These are phyloP conservation scores for Struthio camelus DNA, from an alignment of 2,113 vertebrate species.

Conservation along the genomic window DNA sequence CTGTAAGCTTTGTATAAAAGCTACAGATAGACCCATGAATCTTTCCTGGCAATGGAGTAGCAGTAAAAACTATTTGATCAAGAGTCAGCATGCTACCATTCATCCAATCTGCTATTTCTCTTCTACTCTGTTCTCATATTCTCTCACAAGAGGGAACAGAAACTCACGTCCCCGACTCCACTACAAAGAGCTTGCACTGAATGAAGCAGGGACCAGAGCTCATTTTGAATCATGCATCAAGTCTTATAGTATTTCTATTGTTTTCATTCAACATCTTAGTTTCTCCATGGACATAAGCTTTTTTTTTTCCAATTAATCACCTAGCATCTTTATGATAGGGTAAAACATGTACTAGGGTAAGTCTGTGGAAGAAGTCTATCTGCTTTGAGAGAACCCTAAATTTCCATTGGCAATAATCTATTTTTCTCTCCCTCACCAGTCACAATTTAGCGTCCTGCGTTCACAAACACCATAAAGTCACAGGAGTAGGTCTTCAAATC, in stretches of 20 bases:
- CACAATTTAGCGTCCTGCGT: neutral
- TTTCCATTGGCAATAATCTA: neutral
- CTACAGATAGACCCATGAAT: neutral
- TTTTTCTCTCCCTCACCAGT: neutral
- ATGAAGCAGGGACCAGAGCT: neutral
- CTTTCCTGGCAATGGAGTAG: neutral
- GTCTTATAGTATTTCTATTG: no score
- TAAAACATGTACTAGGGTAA: neutral
- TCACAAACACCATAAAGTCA: neutral
- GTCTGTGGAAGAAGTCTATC: neutral
- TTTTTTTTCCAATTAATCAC: neutral
- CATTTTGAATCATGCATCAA: no score
- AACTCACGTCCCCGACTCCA: neutral
- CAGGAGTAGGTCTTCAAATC: neutral
- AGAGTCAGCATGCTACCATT: neutral
- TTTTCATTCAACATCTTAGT: no score
- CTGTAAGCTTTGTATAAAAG: neutral
- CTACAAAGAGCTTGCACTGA: neutral
- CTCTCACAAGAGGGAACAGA: neutral
- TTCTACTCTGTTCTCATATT: neutral
- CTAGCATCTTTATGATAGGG: neutral
- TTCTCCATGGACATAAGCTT: neutral
- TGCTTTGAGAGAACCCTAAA: neutral
- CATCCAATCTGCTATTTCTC: neutral
- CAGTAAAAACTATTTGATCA: neutral